phyloP scores from a whole-genome alignment of 2,888 invertebrate species.

The Drosophila parthenogenetica region DNA sequence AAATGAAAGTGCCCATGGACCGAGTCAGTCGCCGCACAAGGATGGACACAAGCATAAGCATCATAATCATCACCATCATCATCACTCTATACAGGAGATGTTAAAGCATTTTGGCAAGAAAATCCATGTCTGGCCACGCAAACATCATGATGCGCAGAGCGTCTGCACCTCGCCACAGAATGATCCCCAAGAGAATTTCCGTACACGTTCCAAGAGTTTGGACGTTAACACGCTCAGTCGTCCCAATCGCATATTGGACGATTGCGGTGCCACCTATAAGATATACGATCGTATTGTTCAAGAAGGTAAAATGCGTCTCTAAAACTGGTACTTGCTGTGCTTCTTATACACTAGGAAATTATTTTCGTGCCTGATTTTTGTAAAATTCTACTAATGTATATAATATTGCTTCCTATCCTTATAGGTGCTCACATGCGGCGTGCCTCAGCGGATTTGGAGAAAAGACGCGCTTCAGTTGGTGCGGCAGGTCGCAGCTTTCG shows the following conservation, averaged over 20 bases:
- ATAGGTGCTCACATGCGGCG: conserved; percentile 92
- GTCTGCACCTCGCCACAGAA: conserved; percentile 86
- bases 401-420: not conserved
- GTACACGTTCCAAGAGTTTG: conserved; percentile 91
- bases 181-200: conserved; percentile 88
- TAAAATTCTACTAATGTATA: no score
- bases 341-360: not conserved
- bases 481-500: conserved; percentile 86
- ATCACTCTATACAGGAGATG: conserved; percentile 91
- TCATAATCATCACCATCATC: conserved; percentile 85
- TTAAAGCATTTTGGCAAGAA: conserved; percentile 91
- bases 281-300: conserved; percentile 92
- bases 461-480: conserved; percentile 92
- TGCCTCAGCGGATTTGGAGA: conserved; percentile 91
- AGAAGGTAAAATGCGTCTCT: conserved; percentile 87
- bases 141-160: conserved; percentile 86
- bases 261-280: conserved; percentile 92
- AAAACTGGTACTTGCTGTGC: conserved; percentile 70
- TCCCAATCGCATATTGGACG: conserved; percentile 87
- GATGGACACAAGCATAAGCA: conserved; percentile 62
- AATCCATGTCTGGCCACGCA: conserved; percentile 90
- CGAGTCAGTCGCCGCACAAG: conserved; percentile 57
- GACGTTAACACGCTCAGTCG: conserved; percentile 87
- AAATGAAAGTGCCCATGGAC: conserved; percentile 45
- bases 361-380: no score